phyloP scores from a whole-genome alignment of 2,113 vertebrate genomes.

The Acrocephalus kingi region DNA sequence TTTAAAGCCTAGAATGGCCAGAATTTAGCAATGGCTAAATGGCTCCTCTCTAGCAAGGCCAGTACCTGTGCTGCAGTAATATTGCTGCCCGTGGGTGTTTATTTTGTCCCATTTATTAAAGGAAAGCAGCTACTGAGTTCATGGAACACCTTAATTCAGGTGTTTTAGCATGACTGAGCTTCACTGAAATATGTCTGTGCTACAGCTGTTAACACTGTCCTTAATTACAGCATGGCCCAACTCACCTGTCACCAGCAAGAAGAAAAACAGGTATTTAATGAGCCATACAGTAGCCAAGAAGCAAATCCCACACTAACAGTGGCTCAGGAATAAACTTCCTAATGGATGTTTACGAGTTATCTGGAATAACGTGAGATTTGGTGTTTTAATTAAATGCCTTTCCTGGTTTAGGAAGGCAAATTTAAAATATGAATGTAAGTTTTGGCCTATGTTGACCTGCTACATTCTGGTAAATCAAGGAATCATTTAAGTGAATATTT shows the following conservation, averaged over 20 bases:
- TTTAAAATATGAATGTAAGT: not conserved
- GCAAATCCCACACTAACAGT: not conserved
- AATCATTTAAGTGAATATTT: constrained; percentile 1
- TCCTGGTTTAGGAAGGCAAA: not conserved
- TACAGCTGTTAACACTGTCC: not conserved
- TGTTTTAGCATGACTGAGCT: not conserved
- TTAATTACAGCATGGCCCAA: not conserved
- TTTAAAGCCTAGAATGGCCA: not conserved
- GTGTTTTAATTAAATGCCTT: not conserved
- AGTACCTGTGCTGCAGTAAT: not conserved
- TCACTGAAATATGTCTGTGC: not conserved
- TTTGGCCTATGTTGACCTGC: not conserved
- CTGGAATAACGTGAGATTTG: not conserved
- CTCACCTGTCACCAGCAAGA: not conserved
- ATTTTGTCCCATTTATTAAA: not conserved
- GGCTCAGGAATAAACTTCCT: not conserved
- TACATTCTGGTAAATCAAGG: not conserved
- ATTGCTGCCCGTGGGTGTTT: not conserved
- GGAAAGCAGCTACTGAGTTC: not conserved
- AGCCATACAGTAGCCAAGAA: not conserved
- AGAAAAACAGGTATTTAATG: not conserved
- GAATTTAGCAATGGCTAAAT: not conserved
- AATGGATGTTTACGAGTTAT: not conserved
- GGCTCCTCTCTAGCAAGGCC: not conserved
- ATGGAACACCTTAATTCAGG: not conserved